Base-by-base conservation (phyloP, 2,113 vertebrate genomes). In the Andinoacara biseriatus region DNA sequence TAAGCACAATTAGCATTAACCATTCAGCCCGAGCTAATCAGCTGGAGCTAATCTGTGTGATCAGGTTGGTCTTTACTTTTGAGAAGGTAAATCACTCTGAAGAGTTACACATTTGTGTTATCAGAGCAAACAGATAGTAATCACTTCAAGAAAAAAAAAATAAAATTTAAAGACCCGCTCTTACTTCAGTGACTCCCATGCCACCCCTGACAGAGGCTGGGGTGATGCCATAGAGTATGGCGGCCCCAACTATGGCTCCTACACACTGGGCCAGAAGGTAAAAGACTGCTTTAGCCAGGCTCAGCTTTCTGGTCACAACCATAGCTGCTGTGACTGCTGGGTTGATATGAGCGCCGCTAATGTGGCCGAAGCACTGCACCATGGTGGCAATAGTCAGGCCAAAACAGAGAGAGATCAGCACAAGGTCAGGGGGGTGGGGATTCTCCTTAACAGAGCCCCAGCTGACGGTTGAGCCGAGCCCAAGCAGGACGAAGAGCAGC, bases 281-380 rank as follows among this genome's bases (percentile, higher is more conserved):
- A 95, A 99, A 98, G 78, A 97, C 0, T 0, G 95, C 97, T 84
- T 99, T 99, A 61, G 98, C 97, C 0, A 99, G 94, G 92, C 97
- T 99, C 81, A 99, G 96, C 95, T 97, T 99, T 88, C 96, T 92
- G 0, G 97, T 98, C 78, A 97, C 97, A 78, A 99, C 95, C 97
- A 99, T 98, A 0, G 98, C 98, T 62, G 95, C 95, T 0, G 98
- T 99, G 78, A 99, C 97, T 0, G 97, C 98, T 0, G 98, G 98
- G 90, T 99, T 99, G 87, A 99, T 96, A 94, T 99, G 98, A 67
- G 96, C 98, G 0, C 98, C 98, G 0, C 98, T 99, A 94, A 99
- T 97, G 93, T 99, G 98, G 7, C 97, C 97, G 2, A 99, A 98
- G 90, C 97, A 98, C 78, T 97, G 98, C 84, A 98, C 97, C 95